Evolutionary conservation across 2,888 invertebrate genomes (phyloP).

Genomic region (Xestia ashworthii): DNA sequence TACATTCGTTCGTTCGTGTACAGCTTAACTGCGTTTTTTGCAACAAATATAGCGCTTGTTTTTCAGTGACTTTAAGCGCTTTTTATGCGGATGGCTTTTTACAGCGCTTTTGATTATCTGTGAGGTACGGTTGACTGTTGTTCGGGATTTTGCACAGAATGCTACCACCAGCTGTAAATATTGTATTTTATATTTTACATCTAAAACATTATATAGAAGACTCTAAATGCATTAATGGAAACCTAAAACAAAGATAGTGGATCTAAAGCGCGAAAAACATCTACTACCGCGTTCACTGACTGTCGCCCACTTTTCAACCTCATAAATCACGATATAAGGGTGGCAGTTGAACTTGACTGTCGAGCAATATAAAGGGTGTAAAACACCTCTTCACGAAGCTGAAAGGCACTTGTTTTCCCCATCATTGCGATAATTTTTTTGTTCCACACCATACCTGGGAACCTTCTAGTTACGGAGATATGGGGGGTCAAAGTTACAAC

Average conservation of each 20-base stretch:
- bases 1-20: constrained; percentile 41
- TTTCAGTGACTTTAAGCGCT: constrained; percentile 27
- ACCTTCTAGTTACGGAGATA: too few relatives aligned
- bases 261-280: background rate
- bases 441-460: too few relatives aligned
- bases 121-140: constrained; percentile 16
- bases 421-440: too few relatives aligned
- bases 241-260: background rate
- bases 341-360: background rate
- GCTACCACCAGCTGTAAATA: background rate
- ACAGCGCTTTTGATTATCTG: constrained; percentile 22
- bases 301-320: too few relatives aligned
- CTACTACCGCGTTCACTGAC: too few relatives aligned
- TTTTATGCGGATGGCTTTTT: constrained; percentile 7
- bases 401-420: too few relatives aligned
- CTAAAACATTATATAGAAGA: background rate
- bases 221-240: background rate
- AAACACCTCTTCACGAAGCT: too few relatives aligned
- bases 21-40: constrained; percentile 37
- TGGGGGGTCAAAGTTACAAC: too few relatives aligned
- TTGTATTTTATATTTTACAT: background rate
- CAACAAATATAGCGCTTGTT: constrained; percentile 9
- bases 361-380: too few relatives aligned
- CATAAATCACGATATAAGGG: too few relatives aligned
- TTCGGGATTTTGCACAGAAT: background rate